Percentiles rank a stretch among this genome's conserved stretches.
phyloP scores from a whole-genome alignment of 2,113 vertebrate species.

The Papio anubis region DNA sequence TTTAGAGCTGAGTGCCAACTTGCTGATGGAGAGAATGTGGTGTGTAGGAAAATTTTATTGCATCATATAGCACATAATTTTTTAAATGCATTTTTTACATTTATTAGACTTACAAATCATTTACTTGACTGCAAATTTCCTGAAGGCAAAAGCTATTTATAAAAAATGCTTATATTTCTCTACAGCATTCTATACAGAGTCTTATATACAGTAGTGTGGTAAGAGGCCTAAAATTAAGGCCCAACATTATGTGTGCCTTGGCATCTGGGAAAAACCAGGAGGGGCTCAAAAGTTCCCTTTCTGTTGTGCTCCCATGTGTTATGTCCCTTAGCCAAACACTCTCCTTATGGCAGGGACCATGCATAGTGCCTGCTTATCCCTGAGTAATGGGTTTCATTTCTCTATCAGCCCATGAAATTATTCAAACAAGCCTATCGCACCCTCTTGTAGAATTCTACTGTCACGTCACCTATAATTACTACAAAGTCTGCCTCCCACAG shows the following conservation, averaged over 20 bases:
- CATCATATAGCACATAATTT: not conserved
- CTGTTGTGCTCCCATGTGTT: not conserved
- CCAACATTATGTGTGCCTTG: not conserved
- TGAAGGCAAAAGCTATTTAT: slow-evolving; percentile 37
- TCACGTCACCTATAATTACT: not conserved
- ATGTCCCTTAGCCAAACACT: not conserved
- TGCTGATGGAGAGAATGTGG: not conserved
- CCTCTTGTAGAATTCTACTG: not conserved
- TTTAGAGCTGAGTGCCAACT: not conserved
- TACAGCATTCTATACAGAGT: slow-evolving; percentile 5
- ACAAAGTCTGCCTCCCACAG: not conserved
- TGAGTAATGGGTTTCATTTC: not conserved
- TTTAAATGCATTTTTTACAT: slow-evolving; percentile 36
- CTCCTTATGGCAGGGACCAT: not conserved
- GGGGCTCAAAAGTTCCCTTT: not conserved
- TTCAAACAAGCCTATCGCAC: not conserved
- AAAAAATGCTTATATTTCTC: slow-evolving; percentile 32
- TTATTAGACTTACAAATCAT: slow-evolving; percentile 40
- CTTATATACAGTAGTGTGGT: not conserved
- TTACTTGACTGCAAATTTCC: slow-evolving; percentile 29
- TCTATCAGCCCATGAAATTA: not conserved
- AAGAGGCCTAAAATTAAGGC: not conserved
- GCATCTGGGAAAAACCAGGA: not conserved
- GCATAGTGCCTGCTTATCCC: not conserved
- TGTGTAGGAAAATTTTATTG: not conserved